phyloP scores from a whole-genome alignment of 1,140 invertebrate species.

The Mya arenaria region DNA sequence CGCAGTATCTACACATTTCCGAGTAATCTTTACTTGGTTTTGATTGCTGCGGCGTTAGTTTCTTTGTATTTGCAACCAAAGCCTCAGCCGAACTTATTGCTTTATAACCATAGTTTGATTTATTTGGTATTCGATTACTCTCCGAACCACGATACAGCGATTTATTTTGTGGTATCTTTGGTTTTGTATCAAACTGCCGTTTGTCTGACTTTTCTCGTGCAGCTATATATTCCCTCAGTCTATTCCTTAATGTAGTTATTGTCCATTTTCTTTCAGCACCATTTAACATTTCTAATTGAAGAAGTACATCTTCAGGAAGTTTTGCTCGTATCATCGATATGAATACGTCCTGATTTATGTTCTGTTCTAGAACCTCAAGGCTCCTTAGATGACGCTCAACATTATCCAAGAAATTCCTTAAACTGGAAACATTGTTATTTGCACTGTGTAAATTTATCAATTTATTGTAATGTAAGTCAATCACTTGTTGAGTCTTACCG shows the following conservation, averaged over 20 bases:
- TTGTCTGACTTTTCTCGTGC: background rate
- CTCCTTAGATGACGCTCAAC: background rate
- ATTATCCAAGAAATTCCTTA: background rate
- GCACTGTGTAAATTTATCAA: background rate
- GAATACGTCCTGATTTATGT: background rate
- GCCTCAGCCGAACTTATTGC: too few relatives aligned
- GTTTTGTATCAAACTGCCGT: too few relatives aligned
- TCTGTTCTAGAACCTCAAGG: background rate
- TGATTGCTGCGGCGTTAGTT: too few relatives aligned
- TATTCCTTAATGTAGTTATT: background rate
- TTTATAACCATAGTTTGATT: too few relatives aligned
- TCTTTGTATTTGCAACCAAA: too few relatives aligned
- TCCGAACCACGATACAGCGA: too few relatives aligned
- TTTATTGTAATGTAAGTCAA: background rate
- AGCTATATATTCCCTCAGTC: background rate
- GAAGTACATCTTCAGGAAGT: background rate
- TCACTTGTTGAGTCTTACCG: background rate
- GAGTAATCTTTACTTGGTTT: too few relatives aligned
- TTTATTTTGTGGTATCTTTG: too few relatives aligned
- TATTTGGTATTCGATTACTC: too few relatives aligned
- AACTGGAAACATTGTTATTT: background rate
- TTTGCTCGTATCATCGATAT: background rate
- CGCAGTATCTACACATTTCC: slow-evolving; percentile 15
- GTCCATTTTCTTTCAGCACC: background rate
- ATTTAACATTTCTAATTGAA: background rate